phyloP scores from a whole-genome alignment of 1,140 invertebrate genomes.

The Conus betulinus region DNA sequence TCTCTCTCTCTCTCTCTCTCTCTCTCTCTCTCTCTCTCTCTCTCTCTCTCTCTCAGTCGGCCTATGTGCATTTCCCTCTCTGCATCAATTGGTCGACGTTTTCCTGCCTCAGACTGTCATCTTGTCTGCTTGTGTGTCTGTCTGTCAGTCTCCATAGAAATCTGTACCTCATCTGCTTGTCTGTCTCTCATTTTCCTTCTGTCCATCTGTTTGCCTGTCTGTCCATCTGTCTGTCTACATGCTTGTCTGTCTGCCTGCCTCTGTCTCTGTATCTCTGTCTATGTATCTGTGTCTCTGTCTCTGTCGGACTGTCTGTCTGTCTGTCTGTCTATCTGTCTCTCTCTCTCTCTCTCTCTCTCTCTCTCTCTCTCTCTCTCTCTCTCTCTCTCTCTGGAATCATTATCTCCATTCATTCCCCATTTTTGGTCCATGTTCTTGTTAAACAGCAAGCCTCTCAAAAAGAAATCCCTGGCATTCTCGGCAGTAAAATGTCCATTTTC shows the following conservation, averaged over 20 bases:
- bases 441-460: no score
- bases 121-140: background rate
- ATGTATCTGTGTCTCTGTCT: no score
- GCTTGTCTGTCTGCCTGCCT: no score
- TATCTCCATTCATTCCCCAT: background rate
- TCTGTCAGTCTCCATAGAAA: background rate
- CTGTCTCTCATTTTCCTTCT: background rate
- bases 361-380: background rate
- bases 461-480: no score
- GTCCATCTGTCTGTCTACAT: no score
- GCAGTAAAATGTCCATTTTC: background rate
- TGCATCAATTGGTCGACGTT: background rate
- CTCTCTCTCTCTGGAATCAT: background rate
- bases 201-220: no score
- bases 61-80: no score
- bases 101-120: background rate
- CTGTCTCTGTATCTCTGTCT: no score
- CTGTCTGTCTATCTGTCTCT: no score
- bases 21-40: conserved; percentile 18
- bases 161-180: background rate
- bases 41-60: background rate
- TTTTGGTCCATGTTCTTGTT: background rate
- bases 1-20: background rate
- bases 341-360: background rate
- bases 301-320: no score